Evolutionary conservation across 1,140 invertebrate genomes (phyloP), one percentile per base, ranked within the genome.

Genomic region (Heterodera carotae): DNA sequence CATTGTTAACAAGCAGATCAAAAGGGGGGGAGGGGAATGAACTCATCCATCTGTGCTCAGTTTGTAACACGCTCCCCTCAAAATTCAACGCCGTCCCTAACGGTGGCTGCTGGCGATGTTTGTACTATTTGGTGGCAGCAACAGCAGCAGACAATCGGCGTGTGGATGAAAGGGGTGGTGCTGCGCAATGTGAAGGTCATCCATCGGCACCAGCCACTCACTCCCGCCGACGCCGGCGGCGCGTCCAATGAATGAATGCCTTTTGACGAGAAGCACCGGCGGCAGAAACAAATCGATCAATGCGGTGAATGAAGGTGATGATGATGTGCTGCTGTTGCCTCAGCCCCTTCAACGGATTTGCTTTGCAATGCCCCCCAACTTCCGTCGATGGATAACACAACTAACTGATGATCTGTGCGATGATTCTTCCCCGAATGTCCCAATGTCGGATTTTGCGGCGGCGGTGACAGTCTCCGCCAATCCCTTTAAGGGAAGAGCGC

Each of bases 391-490:
- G 48, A 53, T 53, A 53, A 22, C n/a, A n/a, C n/a, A n/a, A n/a
- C 48, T 22, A 22, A 53, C 48, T 53, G 48, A 53, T 53, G 10
- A 53, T 22, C 48, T 15, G 12, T 22, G 48, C 15, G 48, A n/a
- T 53, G 48, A 53, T 53, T 53, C 12, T 12, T 22, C 48, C 48
- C 48, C 12, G 22, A 31, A 27, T n/a, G 62, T 66, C 33, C 62
- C 62, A n/a, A 25, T 22, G 27, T 12, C 62, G n/a, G 12, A 43
- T 43, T 43, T 22, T 15, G 48, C 18, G 48, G 48, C 48, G 48
- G 62, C 62, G 62, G 62, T 66, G 62, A 66, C 62, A 66, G 62
- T 29, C 62, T 29, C 62, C 27, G 62, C 62, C 62, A 66, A 66
- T 66, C 62, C 27, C 62, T 12, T 53, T 22, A 22, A 4, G 48